Evolutionary conservation across 2,113 vertebrate genomes (phyloP), one percentile per base, ranked within the genome.

Genomic region (Meleagris gallopavo): DNA sequence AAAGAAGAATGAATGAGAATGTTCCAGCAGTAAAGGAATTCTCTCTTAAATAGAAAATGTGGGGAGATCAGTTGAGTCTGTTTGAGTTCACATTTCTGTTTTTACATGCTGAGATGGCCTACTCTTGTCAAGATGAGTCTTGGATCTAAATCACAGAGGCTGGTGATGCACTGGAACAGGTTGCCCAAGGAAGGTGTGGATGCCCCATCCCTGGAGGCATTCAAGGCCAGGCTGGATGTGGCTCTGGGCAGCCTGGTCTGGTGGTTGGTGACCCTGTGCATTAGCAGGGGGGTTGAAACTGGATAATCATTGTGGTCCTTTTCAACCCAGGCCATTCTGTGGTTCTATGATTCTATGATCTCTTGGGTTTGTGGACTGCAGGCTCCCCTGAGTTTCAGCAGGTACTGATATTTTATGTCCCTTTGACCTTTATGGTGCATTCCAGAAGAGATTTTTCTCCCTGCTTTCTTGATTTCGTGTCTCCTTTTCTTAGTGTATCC

Each of bases 31-130:
- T 38, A 89, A 57, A 64, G 15, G 41, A 43, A 60, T 88, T 73
- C 93, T 83, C 73, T 93, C 74, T 69, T 66, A 58, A 91, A 76
- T 32, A 93, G 71, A 89, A 85, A 85, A 86, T 73, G 30, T 48
- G 62, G 74, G 69, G 65, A 83, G 83, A 78, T 60, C 40, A 11
- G 17, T 71, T 3, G 1, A 29, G 11, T 88, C 73, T 90, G 71
- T 85, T 61, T 93, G 85, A 80, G 38, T 75, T 95, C 83, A 72
- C 8, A 29, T 86, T 89, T 87, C 54, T 76, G 22, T 64, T 89
- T 46, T 36, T 86, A 52, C 64, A 45, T 46, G 50, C 64, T 83
- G 79, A 88, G 34, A 50, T 38, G 48, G 25, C 69, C 34, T 71
- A 18, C 41, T 80, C 14, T 30, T 91, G 55, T 38, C 69, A 71